Base-by-base conservation (phyloP, 2,113 vertebrate species). In the Rynchops niger region DNA sequence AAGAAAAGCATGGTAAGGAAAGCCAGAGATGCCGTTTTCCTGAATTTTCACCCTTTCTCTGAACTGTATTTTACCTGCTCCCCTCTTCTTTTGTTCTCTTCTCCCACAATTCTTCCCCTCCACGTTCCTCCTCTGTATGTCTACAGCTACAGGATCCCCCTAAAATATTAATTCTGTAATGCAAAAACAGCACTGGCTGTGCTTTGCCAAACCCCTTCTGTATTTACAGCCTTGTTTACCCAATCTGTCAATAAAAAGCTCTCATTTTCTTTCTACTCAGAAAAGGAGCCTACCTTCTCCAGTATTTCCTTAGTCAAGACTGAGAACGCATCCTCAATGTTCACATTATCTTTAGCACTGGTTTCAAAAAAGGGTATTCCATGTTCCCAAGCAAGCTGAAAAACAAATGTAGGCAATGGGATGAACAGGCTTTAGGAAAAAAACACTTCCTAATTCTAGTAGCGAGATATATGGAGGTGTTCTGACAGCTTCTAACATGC, bases 281-380 rank as follows among this genome's bases (percentile, higher is more conserved):
- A 69, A 79, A 71, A 73, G 36, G 17, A 86, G n/a, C 97, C 53
- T 97, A 98, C 98, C 97, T 98, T 98, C 91, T 96, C 97, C 80
- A 98, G 66, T 94, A 98, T 98, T 82, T 98, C 96, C 45, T 94
- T 63, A 50, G 90, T 97, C 91, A 98, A 89, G 63, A 95, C 47
- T 78, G 90, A 96, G 95, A 98, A 98, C 20, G 98, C 98, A 4
- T 98, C 80, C 49, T 98, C 98, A 93, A 98, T 98, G 77, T 98
- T 98, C 88, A 98, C 93, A 20, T 98, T 97, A 72, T 98, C 93
- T 91, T 97, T 98, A 84, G 98, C 98, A 86, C 98, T 98, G 65
- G 98, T 98, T 90, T 98, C 98, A 97, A 98, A 98, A 95, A 98
- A 98, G 26, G 95, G 97, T 93, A 98, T 96, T 74, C 97, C 98